Base-by-base conservation (phyloP, 37 sponge, comb jelly and placozoan genomes). In the Mnemiopsis leidyi region DNA sequence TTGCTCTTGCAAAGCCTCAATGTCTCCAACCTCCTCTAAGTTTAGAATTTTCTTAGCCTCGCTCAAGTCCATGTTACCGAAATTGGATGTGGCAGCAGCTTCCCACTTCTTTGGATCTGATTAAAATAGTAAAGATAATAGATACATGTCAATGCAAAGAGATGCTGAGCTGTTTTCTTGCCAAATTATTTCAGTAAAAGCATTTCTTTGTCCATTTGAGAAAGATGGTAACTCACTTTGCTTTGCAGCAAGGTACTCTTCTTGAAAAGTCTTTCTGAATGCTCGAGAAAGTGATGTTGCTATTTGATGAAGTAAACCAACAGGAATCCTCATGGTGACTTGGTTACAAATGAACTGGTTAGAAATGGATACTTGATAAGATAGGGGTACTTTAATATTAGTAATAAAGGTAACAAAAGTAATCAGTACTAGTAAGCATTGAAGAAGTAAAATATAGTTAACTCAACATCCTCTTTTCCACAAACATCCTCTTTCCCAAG, bases 41-140 rank as follows among this genome's bases (percentile, higher is more conserved):
- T 79, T 35, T 1, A 79, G 82, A 5, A 79, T 79, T 36, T 79
- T 28, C 36, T 79, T 79, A 23, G 82, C 82, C 36, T 79, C 82
- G 32, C 38, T 35, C 35, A 79, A 79, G 7, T 31, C 35, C 82
- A 79, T 79, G 29, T 79, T 79, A 5, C 82, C 82, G 29, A 79
- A 79, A 37, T 79, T 79, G 32, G 37, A 29, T 1, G 9, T 31
- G 23, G 82, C 29, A 3, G 36, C 82, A 32, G 35, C 38, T 21
- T 36, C 38, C 82, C 82, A 79, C 32, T 79, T 79, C 82, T 79
- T 35, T 79, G 82, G 82, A 35, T 79, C 82, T 79, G 82, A 7
- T 79, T 23, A 69, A 69, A 69, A 25, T 21, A 18, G 9, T 61
- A 21, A 21, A 61, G 68, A 61, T 9, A 21, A 61, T 61, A 18